Base-by-base conservation (phyloP, 2,797 vertebrate species). In the Prunella strophiata region DNA sequence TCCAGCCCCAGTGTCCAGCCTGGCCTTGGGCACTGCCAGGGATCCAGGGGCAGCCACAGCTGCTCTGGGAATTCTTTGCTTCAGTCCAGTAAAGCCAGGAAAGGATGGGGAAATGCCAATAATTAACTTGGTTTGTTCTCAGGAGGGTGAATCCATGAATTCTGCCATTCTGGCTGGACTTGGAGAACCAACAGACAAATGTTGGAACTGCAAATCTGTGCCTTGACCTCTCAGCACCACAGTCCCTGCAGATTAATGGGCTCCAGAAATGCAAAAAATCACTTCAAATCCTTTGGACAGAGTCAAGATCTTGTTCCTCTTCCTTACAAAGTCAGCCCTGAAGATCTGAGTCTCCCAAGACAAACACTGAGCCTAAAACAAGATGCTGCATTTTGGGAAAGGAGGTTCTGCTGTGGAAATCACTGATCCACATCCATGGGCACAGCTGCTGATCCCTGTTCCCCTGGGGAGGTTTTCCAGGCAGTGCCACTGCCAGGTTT, bases 381-480 rank as follows among this genome's bases (percentile, higher is more conserved):
- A 25, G 62, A 30, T 32, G 51, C 29, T 80, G 45, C 36, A 25
- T 57, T 50, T 62, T 36, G 50, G 34, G 13, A 48, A 59, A 25
- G 45, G 47, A 61, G 11, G 20, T 51, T 59, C 38, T 90, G 73
- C 18, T 43, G 21, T 48, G 70, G 74, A 50, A 72, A 23, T 62
- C 11, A 3, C 34, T 38, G 32, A 50, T 11, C 21, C 32, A 48
- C 0, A 0, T 15, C 36, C n/a, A 5, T 0, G 16, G 63, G 27
- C 50, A 47, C 36, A 54, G 71, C 51, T 76, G 63, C 50, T 38
- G 48, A 45, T 36, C 66, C 61, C 22, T 63, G 66, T 21, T 15
- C 26, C 30, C 25, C 1, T 1, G 2, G 23, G 50, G 14, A 65
- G 51, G 15, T 34, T 59, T 73, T 14, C 48, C 23, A 50, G 36